Percentiles rank a stretch among this genome's conserved stretches.
phyloP scores from a whole-genome alignment of 35 echinoderm and acorn worm genomes.

The Apostichopus californicus region DNA sequence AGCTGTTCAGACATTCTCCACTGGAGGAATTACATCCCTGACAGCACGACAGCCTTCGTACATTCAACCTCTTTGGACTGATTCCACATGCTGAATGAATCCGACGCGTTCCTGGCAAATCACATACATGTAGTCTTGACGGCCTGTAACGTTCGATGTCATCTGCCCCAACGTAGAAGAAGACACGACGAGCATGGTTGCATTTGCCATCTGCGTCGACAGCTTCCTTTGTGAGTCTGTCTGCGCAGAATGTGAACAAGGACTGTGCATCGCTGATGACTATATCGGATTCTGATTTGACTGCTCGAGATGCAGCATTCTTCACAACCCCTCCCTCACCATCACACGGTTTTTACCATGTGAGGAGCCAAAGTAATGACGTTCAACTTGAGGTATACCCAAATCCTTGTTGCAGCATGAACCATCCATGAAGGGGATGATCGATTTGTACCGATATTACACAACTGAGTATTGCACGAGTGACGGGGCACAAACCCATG shows the following conservation, averaged over 20 bases:
- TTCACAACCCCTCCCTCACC: constrained; percentile 60
- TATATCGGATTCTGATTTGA: constrained; percentile 13
- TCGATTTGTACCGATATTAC: constrained; percentile 43
- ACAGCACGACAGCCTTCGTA: constrained; percentile 32
- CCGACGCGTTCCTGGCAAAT: constrained; percentile 32
- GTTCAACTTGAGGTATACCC: constrained; percentile 23
- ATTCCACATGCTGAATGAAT: constrained; percentile 33
- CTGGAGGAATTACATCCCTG: background rate
- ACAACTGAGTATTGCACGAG: no score
- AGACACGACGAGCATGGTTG: constrained; percentile 10
- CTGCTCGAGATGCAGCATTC: constrained; percentile 29
- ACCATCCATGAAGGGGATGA: constrained; percentile 49
- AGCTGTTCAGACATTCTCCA: constrained; percentile 17
- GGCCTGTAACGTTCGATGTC: constrained; percentile 37
- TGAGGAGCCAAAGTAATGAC: constrained; percentile 59
- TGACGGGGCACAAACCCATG: no score
- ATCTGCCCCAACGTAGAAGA: constrained; percentile 36
- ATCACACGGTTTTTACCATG: constrained; percentile 69
- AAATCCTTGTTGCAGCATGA: constrained; percentile 20
- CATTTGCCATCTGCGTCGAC: constrained; percentile 42
- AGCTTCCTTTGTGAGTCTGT: constrained; percentile 48
- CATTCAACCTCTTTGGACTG: background rate
- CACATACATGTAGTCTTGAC: constrained; percentile 15
- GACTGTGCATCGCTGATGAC: constrained; percentile 17
- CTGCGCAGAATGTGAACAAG: constrained; percentile 35